Conservation (phyloP, 2,888 invertebrate genomes). For the Palloptera scutellata region DNA sequence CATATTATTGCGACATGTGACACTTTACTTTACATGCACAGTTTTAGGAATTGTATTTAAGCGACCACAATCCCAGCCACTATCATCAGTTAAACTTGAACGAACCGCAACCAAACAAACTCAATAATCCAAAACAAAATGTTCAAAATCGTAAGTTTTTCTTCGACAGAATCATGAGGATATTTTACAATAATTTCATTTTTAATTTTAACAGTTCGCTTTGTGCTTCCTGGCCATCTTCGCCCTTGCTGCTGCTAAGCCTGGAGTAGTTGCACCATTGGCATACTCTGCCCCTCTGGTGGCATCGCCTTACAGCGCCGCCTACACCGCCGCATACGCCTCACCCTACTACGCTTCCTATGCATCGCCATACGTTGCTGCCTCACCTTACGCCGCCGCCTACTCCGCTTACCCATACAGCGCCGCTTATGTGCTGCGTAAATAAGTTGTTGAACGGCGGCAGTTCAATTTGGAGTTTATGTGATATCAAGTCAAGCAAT, state of each 20-base stretch:
- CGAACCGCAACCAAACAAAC: constrained; percentile 3
- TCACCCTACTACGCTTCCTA: constrained; percentile 58
- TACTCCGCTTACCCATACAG: constrained; percentile 50
- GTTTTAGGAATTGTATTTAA: not conserved
- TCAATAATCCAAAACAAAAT: constrained; percentile 29
- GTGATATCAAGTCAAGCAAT: too few species aligned
- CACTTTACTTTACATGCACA: too few species aligned
- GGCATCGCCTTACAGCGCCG: constrained; percentile 48
- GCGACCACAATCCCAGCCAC: not conserved
- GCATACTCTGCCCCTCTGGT: constrained; percentile 51
- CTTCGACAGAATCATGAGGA: not conserved
- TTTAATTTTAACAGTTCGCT: constrained; percentile 48
- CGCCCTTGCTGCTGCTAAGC: constrained; percentile 59
- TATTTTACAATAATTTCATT: constrained; percentile 3
- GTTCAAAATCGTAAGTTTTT: constrained; percentile 40
- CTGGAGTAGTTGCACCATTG: constrained; percentile 66
- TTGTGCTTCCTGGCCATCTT: constrained; percentile 63
- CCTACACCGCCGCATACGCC: constrained; percentile 54
- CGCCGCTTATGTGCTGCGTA: constrained; percentile 40
- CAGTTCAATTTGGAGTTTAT: too few species aligned
- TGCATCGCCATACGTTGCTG: constrained; percentile 46
- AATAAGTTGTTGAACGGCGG: constrained; percentile 11
- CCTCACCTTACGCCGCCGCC: constrained; percentile 52
- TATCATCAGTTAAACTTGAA: not conserved
- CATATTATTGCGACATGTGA: too few species aligned